Percentiles rank a stretch among this genome's conserved stretches.
Evolutionary conservation across 2,888 invertebrate genomes (phyloP).

Genomic region (Achlya flavicornis): DNA sequence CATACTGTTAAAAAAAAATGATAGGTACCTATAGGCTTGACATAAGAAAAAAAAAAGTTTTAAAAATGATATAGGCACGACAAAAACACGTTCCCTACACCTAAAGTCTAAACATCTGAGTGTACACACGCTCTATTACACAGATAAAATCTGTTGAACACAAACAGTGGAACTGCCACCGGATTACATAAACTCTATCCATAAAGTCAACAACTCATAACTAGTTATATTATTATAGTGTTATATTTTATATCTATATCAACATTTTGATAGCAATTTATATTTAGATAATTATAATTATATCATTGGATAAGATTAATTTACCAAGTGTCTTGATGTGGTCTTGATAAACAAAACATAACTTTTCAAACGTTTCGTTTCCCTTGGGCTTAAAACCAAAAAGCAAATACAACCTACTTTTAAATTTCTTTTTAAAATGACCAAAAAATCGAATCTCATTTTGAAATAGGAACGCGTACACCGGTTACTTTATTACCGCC

Average conservation of each 20-base stretch:
- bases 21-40: no score
- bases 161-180: conserved; percentile 8
- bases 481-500: conserved; percentile 22
- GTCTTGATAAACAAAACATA: no score
- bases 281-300: no score
- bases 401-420: no score
- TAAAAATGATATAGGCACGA: not conserved
- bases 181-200: conserved; percentile 8
- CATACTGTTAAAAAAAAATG: not conserved
- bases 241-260: not conserved
- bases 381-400: no score
- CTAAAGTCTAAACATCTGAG: conserved; percentile 1
- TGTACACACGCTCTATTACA: conserved; percentile 7
- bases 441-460: conserved; percentile 34
- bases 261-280: not conserved
- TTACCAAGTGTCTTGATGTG: no score
- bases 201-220: not conserved
- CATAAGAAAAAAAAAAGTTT: not conserved
- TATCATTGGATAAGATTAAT: no score
- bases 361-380: no score
- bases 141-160: conserved; percentile 4
- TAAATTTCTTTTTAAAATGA: not conserved
- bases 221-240: not conserved
- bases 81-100: conserved; percentile 3
- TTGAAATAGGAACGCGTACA: conserved; percentile 44